Conservation (phyloP, 2,888 invertebrate species). For the Apamea monoglypha region DNA sequence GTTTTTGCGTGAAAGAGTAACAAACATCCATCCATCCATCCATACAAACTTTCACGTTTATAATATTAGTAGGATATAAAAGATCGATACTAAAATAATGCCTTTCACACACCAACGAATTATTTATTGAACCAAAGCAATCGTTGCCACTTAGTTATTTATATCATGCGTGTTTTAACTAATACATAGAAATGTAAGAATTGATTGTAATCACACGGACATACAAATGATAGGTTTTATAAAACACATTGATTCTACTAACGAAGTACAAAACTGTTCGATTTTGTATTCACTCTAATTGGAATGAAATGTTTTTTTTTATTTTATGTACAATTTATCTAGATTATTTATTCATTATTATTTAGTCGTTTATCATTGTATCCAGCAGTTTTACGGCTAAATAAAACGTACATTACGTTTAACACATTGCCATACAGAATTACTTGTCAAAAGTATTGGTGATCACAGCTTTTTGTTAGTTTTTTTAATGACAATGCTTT, state of each 20-base stretch:
- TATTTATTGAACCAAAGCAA: conserved; percentile 31
- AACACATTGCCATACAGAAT: background rate
- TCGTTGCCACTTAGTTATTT: background rate
- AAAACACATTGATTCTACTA: conserved; percentile 49
- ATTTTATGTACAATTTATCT: conserved; percentile 20
- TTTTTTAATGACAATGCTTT: background rate
- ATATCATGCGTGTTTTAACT: conserved; percentile 31
- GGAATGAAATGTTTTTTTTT: conserved; percentile 44
- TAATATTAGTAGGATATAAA: too few species aligned
- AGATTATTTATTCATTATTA: background rate
- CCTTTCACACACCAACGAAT: conserved; percentile 3
- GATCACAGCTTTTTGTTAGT: background rate
- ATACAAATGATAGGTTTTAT: conserved; percentile 43
- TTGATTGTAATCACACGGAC: conserved; percentile 42
- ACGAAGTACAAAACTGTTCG: conserved; percentile 52
- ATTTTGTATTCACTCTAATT: conserved; percentile 41
- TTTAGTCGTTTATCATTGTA: conserved; percentile 4
- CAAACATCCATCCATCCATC: too few species aligned
- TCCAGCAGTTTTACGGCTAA: background rate
- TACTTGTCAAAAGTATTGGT: background rate
- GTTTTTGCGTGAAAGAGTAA: too few species aligned
- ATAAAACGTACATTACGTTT: background rate
- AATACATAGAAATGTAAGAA: conserved; percentile 32
- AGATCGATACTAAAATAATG: conserved; percentile 5
- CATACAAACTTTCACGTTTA: too few species aligned